Conservation (phyloP, 2,797 vertebrate genomes). For the Pteronotus mesoamericanus region DNA sequence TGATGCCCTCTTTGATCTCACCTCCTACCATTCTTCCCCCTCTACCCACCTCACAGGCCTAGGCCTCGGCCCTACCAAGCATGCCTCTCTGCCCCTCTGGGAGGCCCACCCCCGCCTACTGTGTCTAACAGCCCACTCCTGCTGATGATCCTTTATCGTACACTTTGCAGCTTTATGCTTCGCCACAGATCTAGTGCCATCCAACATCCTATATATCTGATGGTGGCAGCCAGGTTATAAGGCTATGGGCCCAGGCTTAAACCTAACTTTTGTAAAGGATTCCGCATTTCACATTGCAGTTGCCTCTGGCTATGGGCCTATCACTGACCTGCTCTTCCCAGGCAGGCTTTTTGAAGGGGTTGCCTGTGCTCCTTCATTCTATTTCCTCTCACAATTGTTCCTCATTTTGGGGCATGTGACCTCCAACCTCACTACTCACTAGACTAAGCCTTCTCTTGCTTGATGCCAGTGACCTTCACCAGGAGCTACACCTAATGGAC, state of each 20-base stretch:
- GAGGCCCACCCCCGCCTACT: background rate
- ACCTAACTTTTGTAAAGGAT: background rate
- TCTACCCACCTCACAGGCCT: fast-evolving
- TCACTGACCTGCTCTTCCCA: background rate
- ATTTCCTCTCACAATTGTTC: background rate
- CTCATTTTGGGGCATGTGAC: background rate
- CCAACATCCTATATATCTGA: background rate
- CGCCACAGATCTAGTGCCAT: background rate
- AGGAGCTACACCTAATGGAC: background rate
- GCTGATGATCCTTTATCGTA: background rate
- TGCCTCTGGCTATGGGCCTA: background rate
- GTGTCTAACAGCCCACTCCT: background rate
- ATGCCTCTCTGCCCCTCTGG: background rate
- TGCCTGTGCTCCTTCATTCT: background rate
- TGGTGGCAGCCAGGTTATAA: background rate
- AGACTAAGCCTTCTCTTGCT: background rate
- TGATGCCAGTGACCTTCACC: background rate
- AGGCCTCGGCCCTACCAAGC: background rate
- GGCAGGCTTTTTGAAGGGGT: background rate
- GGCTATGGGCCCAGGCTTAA: background rate
- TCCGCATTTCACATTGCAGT: background rate
- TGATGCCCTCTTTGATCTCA: background rate
- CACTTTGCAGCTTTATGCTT: background rate
- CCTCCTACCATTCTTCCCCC: no score
- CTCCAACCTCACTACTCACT: background rate